phyloP scores from a whole-genome alignment of 2,797 vertebrate species.

The Scleropages formosus region DNA sequence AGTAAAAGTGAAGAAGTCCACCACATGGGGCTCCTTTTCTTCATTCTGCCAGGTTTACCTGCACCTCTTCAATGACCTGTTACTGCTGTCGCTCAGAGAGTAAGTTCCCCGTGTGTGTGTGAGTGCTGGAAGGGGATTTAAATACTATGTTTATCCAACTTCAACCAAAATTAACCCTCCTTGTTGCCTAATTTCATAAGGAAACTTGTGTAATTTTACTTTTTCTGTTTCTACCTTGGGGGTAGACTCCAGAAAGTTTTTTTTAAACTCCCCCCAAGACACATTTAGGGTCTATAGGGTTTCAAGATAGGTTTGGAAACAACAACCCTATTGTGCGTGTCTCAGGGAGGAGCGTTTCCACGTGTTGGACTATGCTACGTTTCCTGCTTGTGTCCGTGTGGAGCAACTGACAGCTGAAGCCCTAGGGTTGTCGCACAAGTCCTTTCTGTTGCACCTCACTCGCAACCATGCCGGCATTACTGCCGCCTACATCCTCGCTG shows the following conservation, averaged over 20 bases:
- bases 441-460: conserved; percentile 65
- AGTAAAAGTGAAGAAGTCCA: conserved; percentile 45
- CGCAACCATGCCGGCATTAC: conserved; percentile 51
- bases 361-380: conserved; percentile 65
- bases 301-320: too few species aligned
- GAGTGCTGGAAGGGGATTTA: too few species aligned
- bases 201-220: too few species aligned
- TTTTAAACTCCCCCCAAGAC: too few species aligned
- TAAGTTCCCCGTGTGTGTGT: conserved; percentile 32
- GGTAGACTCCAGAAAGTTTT: not conserved
- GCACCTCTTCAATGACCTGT: conserved; percentile 76
- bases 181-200: too few species aligned
- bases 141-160: too few species aligned
- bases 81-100: conserved; percentile 70
- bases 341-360: conserved; percentile 63
- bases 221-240: too few species aligned
- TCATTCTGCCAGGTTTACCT: conserved; percentile 60
- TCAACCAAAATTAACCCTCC: too few species aligned
- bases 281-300: too few species aligned
- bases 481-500: conserved; percentile 58
- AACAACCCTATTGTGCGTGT: not conserved
- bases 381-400: conserved; percentile 57
- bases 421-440: conserved; percentile 59
- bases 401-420: conserved; percentile 54
- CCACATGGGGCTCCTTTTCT: conserved; percentile 35